These are phyloP conservation scores for Nemotelus pantherinus DNA, from an alignment of 2,888 invertebrate species.

Conservation along the genomic window DNA sequence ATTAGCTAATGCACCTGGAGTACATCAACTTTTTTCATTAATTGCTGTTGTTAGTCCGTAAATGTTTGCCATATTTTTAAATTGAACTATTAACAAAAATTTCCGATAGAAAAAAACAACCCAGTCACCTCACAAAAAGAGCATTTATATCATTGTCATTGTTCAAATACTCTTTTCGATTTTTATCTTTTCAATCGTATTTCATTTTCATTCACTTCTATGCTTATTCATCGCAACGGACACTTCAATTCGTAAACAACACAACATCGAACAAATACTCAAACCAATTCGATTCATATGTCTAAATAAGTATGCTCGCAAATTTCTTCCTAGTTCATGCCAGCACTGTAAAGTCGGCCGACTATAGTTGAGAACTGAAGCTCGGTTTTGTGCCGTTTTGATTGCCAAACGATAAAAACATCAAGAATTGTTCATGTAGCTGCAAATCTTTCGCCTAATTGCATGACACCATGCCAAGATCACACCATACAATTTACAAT, in stretches of 20 bases:
- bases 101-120: no score
- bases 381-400: conserved; percentile 5
- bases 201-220: no score
- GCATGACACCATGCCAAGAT: conserved; percentile 47
- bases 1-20: no score
- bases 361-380: not conserved
- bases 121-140: no score
- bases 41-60: no score
- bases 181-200: no score
- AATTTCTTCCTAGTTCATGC: conserved; percentile 25
- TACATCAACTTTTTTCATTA: no score
- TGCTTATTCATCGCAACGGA: no score
- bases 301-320: conserved; percentile 34
- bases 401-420: conserved; percentile 49
- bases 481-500: conserved; percentile 27
- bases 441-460: conserved; percentile 51
- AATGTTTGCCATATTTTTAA: no score
- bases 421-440: conserved; percentile 47
- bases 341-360: not conserved
- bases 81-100: no score
- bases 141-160: no score
- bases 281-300: conserved; percentile 25
- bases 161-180: no score
- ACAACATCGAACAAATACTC: not conserved
- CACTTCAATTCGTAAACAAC: conserved; percentile 1